Conservation (phyloP, 2,888 invertebrate species). For the Gari tellinella region DNA sequence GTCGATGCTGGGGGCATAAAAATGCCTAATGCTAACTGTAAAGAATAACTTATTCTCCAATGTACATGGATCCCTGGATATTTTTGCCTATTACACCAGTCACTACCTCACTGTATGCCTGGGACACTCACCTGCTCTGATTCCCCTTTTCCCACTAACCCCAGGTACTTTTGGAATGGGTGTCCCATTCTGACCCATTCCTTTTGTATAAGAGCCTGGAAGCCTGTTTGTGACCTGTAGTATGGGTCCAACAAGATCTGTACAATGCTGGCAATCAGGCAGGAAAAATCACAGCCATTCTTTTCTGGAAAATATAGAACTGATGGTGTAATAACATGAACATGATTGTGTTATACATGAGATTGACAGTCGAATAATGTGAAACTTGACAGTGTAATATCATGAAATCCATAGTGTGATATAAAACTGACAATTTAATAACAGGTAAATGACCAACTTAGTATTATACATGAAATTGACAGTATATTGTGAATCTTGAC, state of each 20-base stretch:
- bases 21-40: no score
- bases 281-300: conserved; percentile 94
- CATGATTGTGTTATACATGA: no score
- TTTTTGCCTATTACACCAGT: not conserved
- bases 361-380: no score
- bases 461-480: no score
- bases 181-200: conserved; percentile 98
- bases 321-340: no score
- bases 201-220: conserved; percentile 95
- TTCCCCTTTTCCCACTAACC: conserved; percentile 73
- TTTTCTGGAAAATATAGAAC: conserved; percentile 85
- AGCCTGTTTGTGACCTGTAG: conserved; percentile 92
- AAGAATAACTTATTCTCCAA: not conserved
- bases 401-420: no score
- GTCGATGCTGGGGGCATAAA: no score
- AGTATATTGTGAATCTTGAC: no score
- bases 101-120: not conserved
- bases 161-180: conserved; percentile 89
- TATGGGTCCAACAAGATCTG: conserved; percentile 94
- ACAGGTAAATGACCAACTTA: no score
- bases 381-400: no score
- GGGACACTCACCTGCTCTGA: conserved; percentile 63
- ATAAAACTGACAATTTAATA: no score
- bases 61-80: not conserved
- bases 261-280: conserved; percentile 91